A percentile compares a stretch with the other conserved stretches of the same genome.
Evolutionary conservation across 2,113 vertebrate genomes (phyloP).

Genomic region (Carlito syrichta): DNA sequence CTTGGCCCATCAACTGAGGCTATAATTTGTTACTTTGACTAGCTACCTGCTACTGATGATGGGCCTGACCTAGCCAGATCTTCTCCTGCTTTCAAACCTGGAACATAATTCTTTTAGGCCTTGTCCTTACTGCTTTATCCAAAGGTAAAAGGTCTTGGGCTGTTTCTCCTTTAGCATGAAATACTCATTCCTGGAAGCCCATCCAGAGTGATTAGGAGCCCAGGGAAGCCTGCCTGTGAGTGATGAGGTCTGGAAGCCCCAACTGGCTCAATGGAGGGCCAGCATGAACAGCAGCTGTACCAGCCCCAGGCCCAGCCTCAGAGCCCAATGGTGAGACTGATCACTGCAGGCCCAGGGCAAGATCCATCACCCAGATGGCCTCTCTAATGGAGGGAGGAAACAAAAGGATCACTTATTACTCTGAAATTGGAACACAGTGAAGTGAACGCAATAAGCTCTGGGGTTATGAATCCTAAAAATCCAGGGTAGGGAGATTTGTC

Average conservation of each 20-base stretch:
- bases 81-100: not conserved
- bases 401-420: constrained; percentile 33
- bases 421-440: not conserved
- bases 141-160: not conserved
- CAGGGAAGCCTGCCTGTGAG: not conserved
- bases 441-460: constrained; percentile 6
- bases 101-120: not conserved
- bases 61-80: not conserved
- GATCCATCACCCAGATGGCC: constrained; percentile 41
- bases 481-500: not conserved
- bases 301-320: not conserved
- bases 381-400: constrained; percentile 33
- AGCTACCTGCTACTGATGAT: not conserved
- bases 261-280: not conserved
- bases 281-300: not conserved
- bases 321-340: not conserved
- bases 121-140: not conserved
- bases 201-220: not conserved
- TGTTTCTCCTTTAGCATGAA: not conserved
- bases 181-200: not conserved
- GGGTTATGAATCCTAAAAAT: not conserved
- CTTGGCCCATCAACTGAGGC: not conserved
- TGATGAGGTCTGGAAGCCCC: not conserved
- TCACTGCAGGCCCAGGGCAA: constrained; percentile 44
- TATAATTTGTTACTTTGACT: not conserved